phyloP scores from a whole-genome alignment of 2,113 vertebrate genomes.

The Pseudopipra pipra region DNA sequence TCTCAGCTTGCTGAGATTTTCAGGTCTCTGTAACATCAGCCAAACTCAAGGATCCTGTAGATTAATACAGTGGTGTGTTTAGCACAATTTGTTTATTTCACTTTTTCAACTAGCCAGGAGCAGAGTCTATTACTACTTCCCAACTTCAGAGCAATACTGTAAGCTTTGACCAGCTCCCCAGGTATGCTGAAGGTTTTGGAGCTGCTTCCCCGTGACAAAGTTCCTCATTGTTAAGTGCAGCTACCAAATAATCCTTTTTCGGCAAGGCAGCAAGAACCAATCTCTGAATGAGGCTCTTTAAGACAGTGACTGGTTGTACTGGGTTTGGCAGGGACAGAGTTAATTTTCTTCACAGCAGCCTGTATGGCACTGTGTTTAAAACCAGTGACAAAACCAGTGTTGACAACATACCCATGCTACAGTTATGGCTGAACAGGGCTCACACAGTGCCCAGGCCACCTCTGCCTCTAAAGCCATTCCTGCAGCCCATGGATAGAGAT shows the following conservation, averaged over 20 bases:
- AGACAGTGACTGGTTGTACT: neutral
- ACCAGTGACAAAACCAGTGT: neutral
- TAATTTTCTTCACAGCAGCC: neutral
- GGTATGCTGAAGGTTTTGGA: neutral
- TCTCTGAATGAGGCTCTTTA: neutral
- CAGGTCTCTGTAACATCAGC: neutral
- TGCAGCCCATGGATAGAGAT: fast-evolving
- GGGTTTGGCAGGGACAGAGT: neutral
- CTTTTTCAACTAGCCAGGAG: neutral
- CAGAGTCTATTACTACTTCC: neutral
- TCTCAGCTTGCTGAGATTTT: neutral
- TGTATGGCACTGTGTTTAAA: neutral
- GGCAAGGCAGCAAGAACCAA: fast-evolving
- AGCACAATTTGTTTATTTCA: neutral
- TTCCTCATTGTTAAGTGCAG: neutral
- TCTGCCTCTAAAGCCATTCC: neutral
- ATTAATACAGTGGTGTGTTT: neutral
- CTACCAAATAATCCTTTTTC: neutral
- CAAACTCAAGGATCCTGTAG: neutral
- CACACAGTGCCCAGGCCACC: neutral
- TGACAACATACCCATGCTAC: neutral
- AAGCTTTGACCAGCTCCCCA: neutral
- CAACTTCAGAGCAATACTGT: neutral
- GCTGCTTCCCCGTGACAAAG: neutral
- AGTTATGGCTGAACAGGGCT: neutral